Base-by-base conservation (phyloP, 1,140 invertebrate species). In the Brachionus rubens region DNA sequence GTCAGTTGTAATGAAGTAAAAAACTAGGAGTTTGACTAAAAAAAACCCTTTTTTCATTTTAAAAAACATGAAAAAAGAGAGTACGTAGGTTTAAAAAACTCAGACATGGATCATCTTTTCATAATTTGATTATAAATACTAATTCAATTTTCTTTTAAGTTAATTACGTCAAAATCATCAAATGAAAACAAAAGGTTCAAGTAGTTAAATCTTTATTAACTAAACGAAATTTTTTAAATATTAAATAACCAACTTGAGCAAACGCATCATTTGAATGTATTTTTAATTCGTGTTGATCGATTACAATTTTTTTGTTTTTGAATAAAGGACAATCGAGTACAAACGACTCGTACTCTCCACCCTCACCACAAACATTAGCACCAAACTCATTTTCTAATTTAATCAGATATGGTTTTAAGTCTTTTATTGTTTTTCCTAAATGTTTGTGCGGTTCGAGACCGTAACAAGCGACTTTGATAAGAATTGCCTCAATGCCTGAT, bases 281-380 rank as follows among this genome's bases (percentile, higher is more conserved):
- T 46, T 72, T 72, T 2, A 41, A 6, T 19, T 48, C 46, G 30
- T 28, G 50, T n/a, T 72, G 7, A 30, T 72, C 68, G 16, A 72
- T 72, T 0, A 72, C 46, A 21, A 72, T 72, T 72, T 89, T 88
- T 83, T 93, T 94, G 2, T 46, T 46, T 80, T 89, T 90, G 85
- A 96, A 98, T 48, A 99, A 86, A 19, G 96, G 95, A 86, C 95
- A 98, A 86, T 98, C 93, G 75, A 97, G 86, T 12, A 94, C 97
- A 82, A 98, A 93, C 33, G 94, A 96, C 87, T 99, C 96, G 85
- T 96, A 99, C 85, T 99, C 96, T 54, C 96, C 96, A 46, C 96
- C 96, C 87, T 99, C 96, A 47, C 96, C 96, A 87, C 96, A 99
- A 50, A 98, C 89, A 87, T 98, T 96, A 76, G 98, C 86, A 19